Conservation (phyloP, 2,113 vertebrate species). For the Hippoglossus stenolepis region DNA sequence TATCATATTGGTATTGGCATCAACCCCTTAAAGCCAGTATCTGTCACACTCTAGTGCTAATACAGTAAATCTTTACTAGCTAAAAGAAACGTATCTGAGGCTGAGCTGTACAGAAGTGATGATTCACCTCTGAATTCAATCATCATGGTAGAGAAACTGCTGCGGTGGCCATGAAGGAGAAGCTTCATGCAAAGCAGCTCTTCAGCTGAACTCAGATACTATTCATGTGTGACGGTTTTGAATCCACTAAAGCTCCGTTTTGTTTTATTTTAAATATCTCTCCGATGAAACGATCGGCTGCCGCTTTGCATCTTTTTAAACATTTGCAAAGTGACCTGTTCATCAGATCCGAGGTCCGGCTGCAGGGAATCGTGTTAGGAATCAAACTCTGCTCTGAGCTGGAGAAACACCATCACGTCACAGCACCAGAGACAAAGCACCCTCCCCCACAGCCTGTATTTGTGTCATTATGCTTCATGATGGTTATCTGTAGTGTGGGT, state of each 20-base stretch:
- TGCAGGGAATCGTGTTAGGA: conserved; percentile 9
- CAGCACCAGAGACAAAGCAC: neutral
- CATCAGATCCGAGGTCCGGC: no score
- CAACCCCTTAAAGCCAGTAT: no score
- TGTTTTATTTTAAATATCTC: conserved; percentile 9
- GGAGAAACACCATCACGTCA: conserved; percentile 42
- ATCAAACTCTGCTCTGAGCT: neutral
- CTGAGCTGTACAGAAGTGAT: neutral
- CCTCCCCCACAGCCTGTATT: conserved; percentile 1
- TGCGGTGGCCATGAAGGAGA: no score
- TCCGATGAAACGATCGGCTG: conserved; percentile 16
- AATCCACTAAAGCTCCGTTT: conserved; percentile 21
- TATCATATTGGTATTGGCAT: no score
- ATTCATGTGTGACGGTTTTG: conserved; percentile 44
- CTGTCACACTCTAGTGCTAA: no score
- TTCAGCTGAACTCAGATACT: conserved; percentile 17
- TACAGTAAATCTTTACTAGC: no score
- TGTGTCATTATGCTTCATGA: neutral
- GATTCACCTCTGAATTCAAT: neutral
- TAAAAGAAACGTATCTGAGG: no score
- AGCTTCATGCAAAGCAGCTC: conserved; percentile 44
- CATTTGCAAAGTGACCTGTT: no score
- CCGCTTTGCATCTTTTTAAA: conserved; percentile 40
- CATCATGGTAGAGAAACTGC: neutral
- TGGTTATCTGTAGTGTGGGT: neutral